Percentiles rank a stretch among this genome's conserved stretches.
Conservation (phyloP, 2,888 invertebrate species). For the Liposcelis brunnea region DNA sequence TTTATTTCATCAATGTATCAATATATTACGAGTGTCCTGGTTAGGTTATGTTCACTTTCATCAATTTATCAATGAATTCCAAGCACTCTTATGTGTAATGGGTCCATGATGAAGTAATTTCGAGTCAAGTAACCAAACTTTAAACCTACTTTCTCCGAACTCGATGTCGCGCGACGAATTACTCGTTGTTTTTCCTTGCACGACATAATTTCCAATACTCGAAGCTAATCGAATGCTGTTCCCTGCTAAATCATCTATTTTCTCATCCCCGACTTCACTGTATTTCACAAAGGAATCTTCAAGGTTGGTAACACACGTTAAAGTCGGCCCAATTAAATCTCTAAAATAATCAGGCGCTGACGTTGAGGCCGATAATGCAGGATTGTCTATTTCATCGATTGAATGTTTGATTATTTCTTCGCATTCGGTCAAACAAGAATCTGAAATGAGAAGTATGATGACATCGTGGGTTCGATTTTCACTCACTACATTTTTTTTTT, state of each 20-base stretch:
- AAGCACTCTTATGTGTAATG: too few relatives aligned
- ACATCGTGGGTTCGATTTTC: slow-evolving; percentile 12
- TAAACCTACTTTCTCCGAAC: slow-evolving; percentile 46
- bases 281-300: slow-evolving; percentile 19
- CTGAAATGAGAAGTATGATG: slow-evolving; percentile 20
- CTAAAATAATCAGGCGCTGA: slow-evolving; percentile 44
- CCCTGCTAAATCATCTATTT: slow-evolving; percentile 20
- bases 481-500: too few relatives aligned
- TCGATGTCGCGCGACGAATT: slow-evolving; percentile 54
- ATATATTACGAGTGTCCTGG: too few relatives aligned
- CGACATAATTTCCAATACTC: slow-evolving; percentile 40
- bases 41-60: too few relatives aligned
- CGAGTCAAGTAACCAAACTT: too few relatives aligned
- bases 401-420: slow-evolving; percentile 34
- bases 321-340: slow-evolving; percentile 28
- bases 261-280: slow-evolving; percentile 19
- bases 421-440: slow-evolving; percentile 27
- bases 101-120: too few relatives aligned
- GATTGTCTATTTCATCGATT: slow-evolving; percentile 45
- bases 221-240: slow-evolving; percentile 34
- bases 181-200: slow-evolving; percentile 59
- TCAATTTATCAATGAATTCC: too few relatives aligned
- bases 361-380: slow-evolving; percentile 42
- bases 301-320: slow-evolving; percentile 16
- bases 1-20: too few relatives aligned